A percentile compares a stretch with the other conserved stretches of the same genome.
Conservation (phyloP, 1,140 invertebrate species). For the Acyrthosiphon pisum region DNA sequence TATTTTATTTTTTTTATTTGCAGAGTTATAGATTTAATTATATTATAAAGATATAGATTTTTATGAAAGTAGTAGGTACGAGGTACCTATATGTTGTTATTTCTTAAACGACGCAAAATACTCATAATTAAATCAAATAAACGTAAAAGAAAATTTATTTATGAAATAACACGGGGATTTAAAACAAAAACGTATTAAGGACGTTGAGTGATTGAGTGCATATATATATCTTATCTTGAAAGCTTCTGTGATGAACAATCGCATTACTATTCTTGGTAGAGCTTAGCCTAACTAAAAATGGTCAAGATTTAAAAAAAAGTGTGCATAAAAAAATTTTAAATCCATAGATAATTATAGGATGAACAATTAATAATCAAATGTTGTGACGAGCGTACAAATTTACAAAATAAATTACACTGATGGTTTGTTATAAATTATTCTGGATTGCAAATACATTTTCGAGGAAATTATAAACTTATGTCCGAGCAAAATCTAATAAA, state of each 20-base stretch:
- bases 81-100: background rate
- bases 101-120: background rate
- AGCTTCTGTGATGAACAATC: constrained; percentile 8
- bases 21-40: background rate
- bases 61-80: background rate
- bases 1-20: background rate
- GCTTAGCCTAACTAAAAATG: background rate
- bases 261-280: background rate
- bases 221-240: background rate
- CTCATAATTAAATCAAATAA: background rate
- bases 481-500: background rate
- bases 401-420: background rate
- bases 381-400: background rate
- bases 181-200: background rate
- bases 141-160: constrained; percentile 2
- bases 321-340: background rate
- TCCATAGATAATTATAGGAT: background rate
- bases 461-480: background rate
- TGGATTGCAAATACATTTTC: background rate
- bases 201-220: background rate
- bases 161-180: background rate
- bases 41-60: background rate
- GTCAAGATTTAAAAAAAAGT: background rate
- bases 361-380: background rate
- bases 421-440: background rate